Conservation (phyloP, 2,797 vertebrate genomes). For the Cirrhinus molitorella region DNA sequence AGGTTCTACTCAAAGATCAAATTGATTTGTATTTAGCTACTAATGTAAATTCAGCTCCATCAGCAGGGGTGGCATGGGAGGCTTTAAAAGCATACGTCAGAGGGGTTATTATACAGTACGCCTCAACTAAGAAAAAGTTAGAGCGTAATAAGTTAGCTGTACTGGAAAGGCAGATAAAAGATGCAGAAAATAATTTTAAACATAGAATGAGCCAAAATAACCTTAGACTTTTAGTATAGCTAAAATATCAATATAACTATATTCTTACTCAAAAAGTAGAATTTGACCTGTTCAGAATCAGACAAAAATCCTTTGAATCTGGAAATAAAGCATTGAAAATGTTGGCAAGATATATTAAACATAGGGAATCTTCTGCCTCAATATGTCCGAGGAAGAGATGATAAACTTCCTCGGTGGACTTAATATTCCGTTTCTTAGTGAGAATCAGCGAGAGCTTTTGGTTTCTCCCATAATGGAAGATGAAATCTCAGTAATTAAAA, state of each 20-base stretch:
- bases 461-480: neutral
- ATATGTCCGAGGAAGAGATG: neutral
- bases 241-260: slow-evolving; percentile 1
- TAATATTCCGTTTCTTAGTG: neutral
- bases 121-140: neutral
- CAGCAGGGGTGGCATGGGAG: slow-evolving; percentile 22
- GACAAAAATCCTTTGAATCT: neutral
- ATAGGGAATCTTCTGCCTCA: neutral
- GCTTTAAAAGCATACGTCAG: slow-evolving; percentile 1
- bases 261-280: slow-evolving; percentile 7
- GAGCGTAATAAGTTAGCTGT: neutral
- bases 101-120: slow-evolving; percentile 13
- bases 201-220: neutral
- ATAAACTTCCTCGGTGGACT: neutral
- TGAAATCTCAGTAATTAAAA: neutral
- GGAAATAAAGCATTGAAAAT: neutral
- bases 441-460: neutral
- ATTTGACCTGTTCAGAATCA: neutral
- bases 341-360: neutral
- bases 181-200: neutral
- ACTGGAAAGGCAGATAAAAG: neutral
- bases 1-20: slow-evolving; percentile 2
- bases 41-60: slow-evolving; percentile 6
- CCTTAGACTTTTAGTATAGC: neutral
- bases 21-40: neutral